phyloP scores from a whole-genome alignment of 2,888 invertebrate genomes.

The Nomada ferruginata region DNA sequence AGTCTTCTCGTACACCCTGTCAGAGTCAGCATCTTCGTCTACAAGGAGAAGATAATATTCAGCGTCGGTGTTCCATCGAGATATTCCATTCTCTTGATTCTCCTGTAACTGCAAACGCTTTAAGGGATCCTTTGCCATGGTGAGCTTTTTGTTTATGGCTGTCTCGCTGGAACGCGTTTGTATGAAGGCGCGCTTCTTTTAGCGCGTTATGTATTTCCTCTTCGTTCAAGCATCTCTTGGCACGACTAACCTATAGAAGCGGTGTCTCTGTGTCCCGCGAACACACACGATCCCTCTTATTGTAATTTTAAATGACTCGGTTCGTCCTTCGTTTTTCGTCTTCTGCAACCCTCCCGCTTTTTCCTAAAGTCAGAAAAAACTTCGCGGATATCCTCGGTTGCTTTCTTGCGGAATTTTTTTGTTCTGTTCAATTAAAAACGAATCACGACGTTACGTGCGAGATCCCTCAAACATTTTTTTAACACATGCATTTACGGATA shows the following conservation, averaged over 20 bases:
- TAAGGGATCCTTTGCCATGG: constrained; percentile 55
- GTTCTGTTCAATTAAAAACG: neutral
- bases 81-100: constrained; percentile 5
- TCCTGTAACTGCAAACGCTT: neutral
- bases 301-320: constrained; percentile 54
- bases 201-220: neutral
- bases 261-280: constrained; percentile 8
- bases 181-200: constrained; percentile 42
- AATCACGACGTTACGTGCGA: neutral
- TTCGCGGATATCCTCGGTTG: neutral
- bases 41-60: constrained; percentile 21
- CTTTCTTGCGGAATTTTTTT: neutral
- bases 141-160: constrained; percentile 55
- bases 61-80: neutral
- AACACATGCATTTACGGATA: neutral
- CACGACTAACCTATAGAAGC: constrained; percentile 59
- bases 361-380: constrained; percentile 7
- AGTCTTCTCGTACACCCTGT: constrained; percentile 54
- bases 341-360: constrained; percentile 6
- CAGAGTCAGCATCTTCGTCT: constrained; percentile 37
- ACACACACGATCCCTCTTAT: constrained; percentile 30
- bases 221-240: constrained; percentile 4
- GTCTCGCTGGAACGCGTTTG: neutral
- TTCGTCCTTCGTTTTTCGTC: constrained; percentile 21
- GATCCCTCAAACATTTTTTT: neutral